Evolutionary conservation across 1,140 invertebrate species (phyloP).

Genomic region (Mercenaria mercenaria): DNA sequence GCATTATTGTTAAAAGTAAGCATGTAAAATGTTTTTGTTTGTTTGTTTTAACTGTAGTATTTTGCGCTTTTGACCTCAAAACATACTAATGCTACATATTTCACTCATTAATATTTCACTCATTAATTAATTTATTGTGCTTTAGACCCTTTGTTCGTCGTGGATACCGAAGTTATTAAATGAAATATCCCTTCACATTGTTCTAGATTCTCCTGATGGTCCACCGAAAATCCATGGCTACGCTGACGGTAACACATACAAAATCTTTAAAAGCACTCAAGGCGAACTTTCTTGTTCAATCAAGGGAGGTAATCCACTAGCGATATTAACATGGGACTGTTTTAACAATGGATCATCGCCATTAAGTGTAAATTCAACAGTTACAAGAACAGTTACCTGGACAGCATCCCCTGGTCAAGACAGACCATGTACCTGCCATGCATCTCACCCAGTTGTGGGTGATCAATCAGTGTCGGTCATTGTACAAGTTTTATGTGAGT

Average conservation of each 20-base stretch:
- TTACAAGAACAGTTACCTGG: background rate
- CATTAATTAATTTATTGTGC: too few species aligned
- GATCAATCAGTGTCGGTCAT: background rate
- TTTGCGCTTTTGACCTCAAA: too few species aligned
- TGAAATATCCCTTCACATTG: too few species aligned
- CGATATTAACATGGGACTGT: background rate
- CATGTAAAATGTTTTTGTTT: too few species aligned
- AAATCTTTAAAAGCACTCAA: background rate
- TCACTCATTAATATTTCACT: too few species aligned
- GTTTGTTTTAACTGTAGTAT: too few species aligned
- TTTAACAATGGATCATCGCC: background rate
- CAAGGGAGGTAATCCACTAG: background rate
- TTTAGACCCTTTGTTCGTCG: too few species aligned
- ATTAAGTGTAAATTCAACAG: background rate
- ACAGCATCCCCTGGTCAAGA: background rate
- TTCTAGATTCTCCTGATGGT: background rate
- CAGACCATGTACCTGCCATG: background rate
- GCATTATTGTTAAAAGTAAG: too few species aligned
- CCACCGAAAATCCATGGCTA: background rate
- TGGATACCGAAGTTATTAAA: too few species aligned
- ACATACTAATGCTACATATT: too few species aligned
- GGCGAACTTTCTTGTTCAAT: background rate
- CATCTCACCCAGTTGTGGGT: background rate
- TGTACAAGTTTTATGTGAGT: background rate
- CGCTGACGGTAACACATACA: background rate